Percentiles rank a stretch among this genome's conserved stretches.
These are phyloP conservation scores for Callaeas wilsoni DNA, from an alignment of 2,113 vertebrate species.

Conservation along the genomic window DNA sequence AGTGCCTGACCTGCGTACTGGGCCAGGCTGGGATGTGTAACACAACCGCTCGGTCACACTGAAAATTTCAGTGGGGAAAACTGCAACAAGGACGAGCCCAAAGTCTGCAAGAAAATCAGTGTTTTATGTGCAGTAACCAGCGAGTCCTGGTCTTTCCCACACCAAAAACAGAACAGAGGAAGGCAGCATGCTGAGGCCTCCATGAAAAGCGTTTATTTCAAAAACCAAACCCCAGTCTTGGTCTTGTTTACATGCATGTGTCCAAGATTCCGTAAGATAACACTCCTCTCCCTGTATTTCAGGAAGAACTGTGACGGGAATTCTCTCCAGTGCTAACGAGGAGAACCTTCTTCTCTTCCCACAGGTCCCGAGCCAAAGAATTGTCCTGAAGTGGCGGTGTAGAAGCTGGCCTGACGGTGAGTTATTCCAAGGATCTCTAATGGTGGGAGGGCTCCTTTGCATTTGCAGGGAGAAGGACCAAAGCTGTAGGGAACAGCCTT, in stretches of 20 bases:
- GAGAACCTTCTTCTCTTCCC: neutral
- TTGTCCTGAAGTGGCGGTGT: constrained; percentile 69
- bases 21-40: neutral
- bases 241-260: neutral
- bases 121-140: neutral
- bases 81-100: too few species aligned
- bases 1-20: neutral
- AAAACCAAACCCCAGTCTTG: rapidly evolving
- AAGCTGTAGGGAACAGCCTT: neutral
- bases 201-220: neutral
- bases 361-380: constrained; percentile 64
- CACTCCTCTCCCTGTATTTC: neutral
- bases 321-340: neutral
- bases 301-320: neutral
- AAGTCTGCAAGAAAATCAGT: neutral
- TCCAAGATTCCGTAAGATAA: neutral
- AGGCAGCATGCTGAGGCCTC: neutral
- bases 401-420: constrained; percentile 70
- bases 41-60: neutral
- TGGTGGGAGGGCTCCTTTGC: rapidly evolving
- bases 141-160: neutral
- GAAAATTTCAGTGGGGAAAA: neutral
- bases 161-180: neutral
- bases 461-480: neutral
- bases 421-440: neutral